These are phyloP conservation scores for Gymnopithys bicolor DNA, from an alignment of 2,797 vertebrate genomes.

Conservation along the genomic window DNA sequence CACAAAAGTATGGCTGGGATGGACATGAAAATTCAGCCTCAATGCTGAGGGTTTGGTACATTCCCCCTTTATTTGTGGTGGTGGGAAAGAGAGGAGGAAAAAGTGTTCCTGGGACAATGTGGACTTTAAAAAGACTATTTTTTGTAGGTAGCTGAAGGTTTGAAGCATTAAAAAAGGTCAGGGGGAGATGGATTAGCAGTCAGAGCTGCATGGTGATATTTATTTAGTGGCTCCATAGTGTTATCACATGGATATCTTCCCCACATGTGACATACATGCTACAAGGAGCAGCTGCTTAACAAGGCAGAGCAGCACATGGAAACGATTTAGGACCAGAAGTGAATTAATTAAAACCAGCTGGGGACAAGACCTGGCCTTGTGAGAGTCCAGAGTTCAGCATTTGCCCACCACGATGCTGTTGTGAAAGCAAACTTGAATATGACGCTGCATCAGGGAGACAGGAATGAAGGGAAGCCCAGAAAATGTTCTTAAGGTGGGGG, in stretches of 20 bases:
- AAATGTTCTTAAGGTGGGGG: background rate
- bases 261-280: background rate
- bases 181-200: background rate
- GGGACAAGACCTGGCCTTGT: background rate
- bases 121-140: background rate
- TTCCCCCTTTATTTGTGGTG: background rate
- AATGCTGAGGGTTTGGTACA: background rate
- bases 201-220: background rate
- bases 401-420: background rate
- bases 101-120: background rate
- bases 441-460: background rate
- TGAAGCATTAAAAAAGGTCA: background rate
- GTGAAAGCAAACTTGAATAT: background rate
- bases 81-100: background rate
- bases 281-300: background rate
- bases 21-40: background rate
- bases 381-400: background rate
- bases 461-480: background rate
- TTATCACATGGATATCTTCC: background rate
- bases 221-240: background rate
- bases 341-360: background rate
- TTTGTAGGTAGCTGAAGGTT: background rate
- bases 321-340: conserved; percentile 16
- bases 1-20: background rate
- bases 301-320: background rate